Percentiles rank a stretch among this genome's conserved stretches.
Conservation (phyloP, 2,888 invertebrate genomes). For the Hypena proboscidalis region DNA sequence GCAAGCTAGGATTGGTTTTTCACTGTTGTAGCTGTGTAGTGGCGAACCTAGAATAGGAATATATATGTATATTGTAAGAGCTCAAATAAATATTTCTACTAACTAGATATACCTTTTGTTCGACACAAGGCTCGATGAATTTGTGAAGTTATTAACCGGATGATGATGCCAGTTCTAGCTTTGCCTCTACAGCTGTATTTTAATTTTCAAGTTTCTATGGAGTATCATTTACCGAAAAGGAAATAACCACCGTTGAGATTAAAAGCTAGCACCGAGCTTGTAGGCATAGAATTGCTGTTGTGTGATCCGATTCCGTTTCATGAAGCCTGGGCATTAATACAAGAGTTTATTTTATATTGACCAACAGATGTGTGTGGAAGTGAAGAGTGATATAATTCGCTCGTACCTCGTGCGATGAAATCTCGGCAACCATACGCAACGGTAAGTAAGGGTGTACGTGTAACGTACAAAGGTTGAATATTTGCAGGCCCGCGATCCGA, state of each 20-base stretch:
- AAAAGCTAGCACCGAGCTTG: constrained; percentile 30
- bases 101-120: too few species aligned
- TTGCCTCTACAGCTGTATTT: too few species aligned
- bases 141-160: too few species aligned
- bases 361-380: constrained; percentile 58
- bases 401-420: constrained; percentile 51
- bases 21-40: too few species aligned
- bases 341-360: constrained; percentile 56
- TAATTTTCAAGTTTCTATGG: too few species aligned
- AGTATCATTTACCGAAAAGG: not conserved
- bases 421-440: constrained; percentile 40
- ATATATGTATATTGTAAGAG: too few species aligned
- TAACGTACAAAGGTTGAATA: constrained; percentile 46
- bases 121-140: too few species aligned
- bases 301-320: constrained; percentile 27
- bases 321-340: constrained; percentile 46
- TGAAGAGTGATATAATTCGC: constrained; percentile 53
- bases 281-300: constrained; percentile 35
- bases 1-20: not conserved
- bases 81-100: too few species aligned
- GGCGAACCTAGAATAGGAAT: too few species aligned
- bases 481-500: constrained; percentile 65
- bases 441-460: constrained; percentile 52
- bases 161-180: too few species aligned
- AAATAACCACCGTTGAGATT: not conserved